phyloP scores from a whole-genome alignment of 2,113 vertebrate species.

The Varanus komodoensis region DNA sequence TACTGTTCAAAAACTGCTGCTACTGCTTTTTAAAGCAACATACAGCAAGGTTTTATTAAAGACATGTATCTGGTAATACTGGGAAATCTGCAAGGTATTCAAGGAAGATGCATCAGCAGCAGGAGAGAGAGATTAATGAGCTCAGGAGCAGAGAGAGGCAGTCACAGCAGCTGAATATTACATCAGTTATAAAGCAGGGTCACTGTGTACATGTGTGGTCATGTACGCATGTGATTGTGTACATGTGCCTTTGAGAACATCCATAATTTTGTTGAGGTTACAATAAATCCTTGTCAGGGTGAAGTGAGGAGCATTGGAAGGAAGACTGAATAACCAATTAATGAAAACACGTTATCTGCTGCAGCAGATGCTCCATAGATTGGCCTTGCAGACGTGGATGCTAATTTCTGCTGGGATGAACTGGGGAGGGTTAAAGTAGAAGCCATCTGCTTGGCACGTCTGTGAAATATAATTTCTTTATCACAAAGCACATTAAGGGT shows the following conservation, averaged over 20 bases:
- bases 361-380: background rate
- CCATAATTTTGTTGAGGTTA: background rate
- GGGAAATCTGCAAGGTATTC: background rate
- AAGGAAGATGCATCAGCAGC: background rate
- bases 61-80: background rate
- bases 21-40: background rate
- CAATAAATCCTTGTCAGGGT: background rate
- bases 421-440: background rate
- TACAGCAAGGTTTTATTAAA: background rate
- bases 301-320: background rate
- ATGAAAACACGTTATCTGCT: background rate
- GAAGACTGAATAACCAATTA: background rate
- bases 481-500: background rate
- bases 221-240: too few relatives aligned
- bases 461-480: constrained; percentile 6
- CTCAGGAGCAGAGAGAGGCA: background rate
- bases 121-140: background rate
- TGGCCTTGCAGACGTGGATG: background rate
- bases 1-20: background rate
- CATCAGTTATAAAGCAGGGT: background rate
- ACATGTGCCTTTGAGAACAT: background rate
- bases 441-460: constrained; percentile 1
- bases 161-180: background rate
- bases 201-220: background rate
- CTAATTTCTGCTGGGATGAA: background rate